phyloP scores from a whole-genome alignment of 2,888 invertebrate genomes.

The Chelonus formosanus region DNA sequence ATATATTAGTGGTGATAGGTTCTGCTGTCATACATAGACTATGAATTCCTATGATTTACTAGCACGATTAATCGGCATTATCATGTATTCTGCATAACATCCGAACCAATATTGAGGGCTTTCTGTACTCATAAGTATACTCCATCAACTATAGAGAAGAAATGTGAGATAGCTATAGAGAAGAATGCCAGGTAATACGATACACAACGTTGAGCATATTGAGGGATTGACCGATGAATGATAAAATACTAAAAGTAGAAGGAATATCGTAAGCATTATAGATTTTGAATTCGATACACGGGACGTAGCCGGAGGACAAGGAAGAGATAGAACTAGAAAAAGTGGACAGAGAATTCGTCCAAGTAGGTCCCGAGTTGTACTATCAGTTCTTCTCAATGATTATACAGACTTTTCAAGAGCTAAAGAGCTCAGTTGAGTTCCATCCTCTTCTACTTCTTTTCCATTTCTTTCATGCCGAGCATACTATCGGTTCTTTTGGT shows the following conservation, averaged over 20 bases:
- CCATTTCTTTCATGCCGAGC: not conserved
- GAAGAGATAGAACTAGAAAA: constrained; percentile 22
- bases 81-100: constrained; percentile 1
- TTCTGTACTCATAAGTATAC: no score
- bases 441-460: no score
- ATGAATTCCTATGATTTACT: constrained; percentile 4
- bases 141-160: constrained; percentile 1
- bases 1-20: constrained; percentile 5
- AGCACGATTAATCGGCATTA: constrained; percentile 10
- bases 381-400: constrained; percentile 9
- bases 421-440: not conserved
- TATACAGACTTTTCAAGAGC: constrained; percentile 6
- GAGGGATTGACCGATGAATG: constrained; percentile 26
- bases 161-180: not conserved
- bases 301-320: constrained; percentile 21
- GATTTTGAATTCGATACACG: constrained; percentile 31
- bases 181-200: not conserved
- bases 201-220: constrained; percentile 6
- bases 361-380: constrained; percentile 1
- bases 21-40: constrained; percentile 15
- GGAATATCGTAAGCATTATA: constrained; percentile 31
- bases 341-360: constrained; percentile 23
- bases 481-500: constrained; percentile 9
- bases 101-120: constrained; percentile 1
- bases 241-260: constrained; percentile 17